Evolutionary conservation across 2,888 invertebrate species (phyloP).

Genomic region (Lasioglossum villosulum): DNA sequence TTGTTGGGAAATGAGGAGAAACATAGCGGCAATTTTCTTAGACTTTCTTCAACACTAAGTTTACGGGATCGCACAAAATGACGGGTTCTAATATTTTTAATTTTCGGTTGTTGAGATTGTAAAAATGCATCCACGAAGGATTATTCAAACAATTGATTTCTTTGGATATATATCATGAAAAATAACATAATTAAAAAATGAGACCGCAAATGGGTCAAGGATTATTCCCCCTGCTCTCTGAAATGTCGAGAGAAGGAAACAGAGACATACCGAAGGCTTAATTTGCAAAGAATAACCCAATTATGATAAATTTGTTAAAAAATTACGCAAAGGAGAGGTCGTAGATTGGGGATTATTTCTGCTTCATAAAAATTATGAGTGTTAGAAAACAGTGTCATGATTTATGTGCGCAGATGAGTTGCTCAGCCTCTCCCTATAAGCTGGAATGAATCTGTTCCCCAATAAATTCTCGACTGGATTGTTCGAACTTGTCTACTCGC

Average conservation of each 20-base stretch:
- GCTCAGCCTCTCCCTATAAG: neutral
- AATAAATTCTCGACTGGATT: neutral
- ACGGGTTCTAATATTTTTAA: neutral
- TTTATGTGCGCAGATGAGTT: neutral
- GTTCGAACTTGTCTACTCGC: neutral
- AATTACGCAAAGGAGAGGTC: neutral
- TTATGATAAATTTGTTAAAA: neutral
- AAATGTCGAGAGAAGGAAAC: too few species aligned
- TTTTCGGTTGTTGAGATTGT: neutral
- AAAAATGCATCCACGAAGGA: too few species aligned
- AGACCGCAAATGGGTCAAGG: neutral
- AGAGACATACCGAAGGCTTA: too few species aligned
- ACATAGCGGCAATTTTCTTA: neutral
- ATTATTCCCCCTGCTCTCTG: too few species aligned
- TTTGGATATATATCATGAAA: too few species aligned
- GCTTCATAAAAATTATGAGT: neutral
- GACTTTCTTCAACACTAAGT: neutral
- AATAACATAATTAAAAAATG: neutral
- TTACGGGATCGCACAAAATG: neutral
- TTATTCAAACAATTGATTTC: neutral
- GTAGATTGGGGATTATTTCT: neutral
- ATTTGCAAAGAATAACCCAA: neutral
- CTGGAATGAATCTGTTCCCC: neutral
- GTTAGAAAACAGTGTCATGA: neutral
- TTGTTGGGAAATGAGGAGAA: neutral